These are phyloP conservation scores for Mizuhopecten yessoensis DNA, from an alignment of 1,140 invertebrate genomes.

Conservation along the genomic window DNA sequence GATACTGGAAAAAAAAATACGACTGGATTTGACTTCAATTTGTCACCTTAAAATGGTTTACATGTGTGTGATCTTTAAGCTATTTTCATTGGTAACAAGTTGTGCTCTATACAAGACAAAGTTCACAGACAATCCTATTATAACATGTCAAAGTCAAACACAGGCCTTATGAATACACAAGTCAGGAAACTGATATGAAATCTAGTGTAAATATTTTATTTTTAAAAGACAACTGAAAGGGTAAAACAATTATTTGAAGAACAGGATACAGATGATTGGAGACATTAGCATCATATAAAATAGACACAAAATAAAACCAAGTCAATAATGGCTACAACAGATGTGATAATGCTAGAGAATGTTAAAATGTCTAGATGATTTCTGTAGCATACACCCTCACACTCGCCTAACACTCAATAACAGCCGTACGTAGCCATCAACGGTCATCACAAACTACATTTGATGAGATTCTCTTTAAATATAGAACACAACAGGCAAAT, in stretches of 20 bases:
- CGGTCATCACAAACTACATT: neutral
- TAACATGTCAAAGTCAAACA: too few species aligned
- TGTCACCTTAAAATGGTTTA: too few species aligned
- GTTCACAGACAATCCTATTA: too few species aligned
- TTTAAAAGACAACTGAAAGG: constrained; percentile 34
- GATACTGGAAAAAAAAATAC: too few species aligned
- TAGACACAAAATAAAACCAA: constrained; percentile 31
- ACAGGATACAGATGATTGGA: neutral
- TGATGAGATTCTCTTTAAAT: neutral
- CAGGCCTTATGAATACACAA: neutral
- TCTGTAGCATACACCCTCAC: neutral
- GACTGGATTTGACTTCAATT: too few species aligned
- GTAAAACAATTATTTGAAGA: constrained; percentile 30
- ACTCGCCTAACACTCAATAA: neutral
- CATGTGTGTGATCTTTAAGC: too few species aligned
- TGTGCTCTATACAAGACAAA: too few species aligned
- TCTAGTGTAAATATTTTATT: constrained; percentile 33
- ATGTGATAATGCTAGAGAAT: constrained; percentile 31
- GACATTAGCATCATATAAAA: constrained; percentile 8
- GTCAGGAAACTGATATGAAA: neutral
- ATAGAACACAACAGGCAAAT: constrained; percentile 20
- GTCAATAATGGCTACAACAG: neutral
- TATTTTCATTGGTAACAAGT: too few species aligned
- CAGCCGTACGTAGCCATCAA: neutral
- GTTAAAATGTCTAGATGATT: constrained; percentile 29